phyloP scores from a whole-genome alignment of 2,888 invertebrate species.

The Gisinianus flammeolus region DNA sequence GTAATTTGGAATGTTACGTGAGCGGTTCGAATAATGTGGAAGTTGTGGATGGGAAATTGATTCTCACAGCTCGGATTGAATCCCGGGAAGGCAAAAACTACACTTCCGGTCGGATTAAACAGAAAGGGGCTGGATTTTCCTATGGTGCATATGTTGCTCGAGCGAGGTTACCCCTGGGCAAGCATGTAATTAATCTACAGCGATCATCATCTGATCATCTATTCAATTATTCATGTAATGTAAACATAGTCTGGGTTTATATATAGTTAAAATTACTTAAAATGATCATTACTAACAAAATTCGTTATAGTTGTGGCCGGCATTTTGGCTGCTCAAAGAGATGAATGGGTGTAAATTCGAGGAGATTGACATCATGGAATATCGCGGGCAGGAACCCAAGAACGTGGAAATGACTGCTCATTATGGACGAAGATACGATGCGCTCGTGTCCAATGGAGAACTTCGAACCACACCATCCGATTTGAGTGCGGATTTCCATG shows the following conservation, averaged over 20 bases:
- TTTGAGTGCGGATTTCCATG: conserved; percentile 52
- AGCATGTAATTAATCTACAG: conserved; percentile 43
- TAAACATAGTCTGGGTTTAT: too few relatives aligned
- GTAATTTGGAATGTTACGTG: conserved; percentile 55
- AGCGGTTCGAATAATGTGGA: conserved; percentile 36
- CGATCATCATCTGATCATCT: conserved; percentile 13
- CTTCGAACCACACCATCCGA: conserved; percentile 38
- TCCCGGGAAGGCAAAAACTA: conserved; percentile 44
- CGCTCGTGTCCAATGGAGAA: conserved; percentile 46
- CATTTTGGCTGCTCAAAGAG: conserved; percentile 33
- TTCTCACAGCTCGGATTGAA: conserved; percentile 39
- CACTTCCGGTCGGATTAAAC: conserved; percentile 39
- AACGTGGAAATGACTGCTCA: conserved; percentile 53
- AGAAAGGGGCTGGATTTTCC: conserved; percentile 35
- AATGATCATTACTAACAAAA: too few relatives aligned
- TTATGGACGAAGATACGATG: conserved; percentile 53
- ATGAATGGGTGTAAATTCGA: conserved; percentile 55
- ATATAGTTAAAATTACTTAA: too few relatives aligned
- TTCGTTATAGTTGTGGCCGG: conserved; percentile 52
- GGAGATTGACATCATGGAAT: conserved; percentile 58
- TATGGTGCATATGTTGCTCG: conserved; percentile 56
- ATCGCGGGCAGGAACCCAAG: conserved; percentile 51
- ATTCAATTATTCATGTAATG: too few relatives aligned
- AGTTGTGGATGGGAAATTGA: conserved; percentile 26
- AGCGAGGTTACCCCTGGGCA: conserved; percentile 52